Percentiles rank a stretch among this genome's conserved stretches.
These are phyloP conservation scores for Steinernema feltiae DNA, from an alignment of 1,140 invertebrate species.

Conservation along the genomic window DNA sequence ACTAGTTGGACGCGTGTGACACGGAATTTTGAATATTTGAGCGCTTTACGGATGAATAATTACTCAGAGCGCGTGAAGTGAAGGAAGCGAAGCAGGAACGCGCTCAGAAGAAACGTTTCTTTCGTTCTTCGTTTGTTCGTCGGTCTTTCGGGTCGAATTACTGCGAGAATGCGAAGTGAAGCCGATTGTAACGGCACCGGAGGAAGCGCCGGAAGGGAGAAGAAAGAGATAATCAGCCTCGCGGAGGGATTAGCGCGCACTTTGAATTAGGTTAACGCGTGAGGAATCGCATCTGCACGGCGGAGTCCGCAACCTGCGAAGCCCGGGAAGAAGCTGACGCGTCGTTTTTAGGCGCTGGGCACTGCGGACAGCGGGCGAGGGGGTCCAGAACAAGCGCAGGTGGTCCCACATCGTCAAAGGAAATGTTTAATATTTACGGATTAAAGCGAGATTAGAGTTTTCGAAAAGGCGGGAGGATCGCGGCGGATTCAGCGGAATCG, in stretches of 20 bases:
- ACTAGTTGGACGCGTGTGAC: not conserved
- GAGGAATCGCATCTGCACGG: not conserved
- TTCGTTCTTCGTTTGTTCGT: not conserved
- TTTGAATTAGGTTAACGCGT: not conserved
- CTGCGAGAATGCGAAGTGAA: not conserved
- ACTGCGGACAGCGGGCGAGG: no score
- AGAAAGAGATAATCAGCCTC: not conserved
- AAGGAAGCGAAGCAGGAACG: not conserved
- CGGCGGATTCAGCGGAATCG: no score
- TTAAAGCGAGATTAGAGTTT: no score
- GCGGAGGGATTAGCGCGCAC: not conserved
- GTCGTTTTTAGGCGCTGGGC: no score
- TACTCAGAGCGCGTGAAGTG: not conserved
- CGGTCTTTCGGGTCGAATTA: not conserved
- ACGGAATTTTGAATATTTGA: slow-evolving; percentile 6
- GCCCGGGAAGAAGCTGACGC: no score
- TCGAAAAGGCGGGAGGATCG: no score
- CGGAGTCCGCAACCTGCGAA: no score
- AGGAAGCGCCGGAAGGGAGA: not conserved
- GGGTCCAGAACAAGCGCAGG: not conserved
- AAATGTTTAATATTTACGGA: not conserved
- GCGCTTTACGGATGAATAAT: not conserved
- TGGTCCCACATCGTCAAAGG: not conserved
- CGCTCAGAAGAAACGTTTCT: not conserved
- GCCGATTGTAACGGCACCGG: not conserved